Evolutionary conservation across 2,113 vertebrate species (phyloP).

Genomic region (Crotalus tigris): DNA sequence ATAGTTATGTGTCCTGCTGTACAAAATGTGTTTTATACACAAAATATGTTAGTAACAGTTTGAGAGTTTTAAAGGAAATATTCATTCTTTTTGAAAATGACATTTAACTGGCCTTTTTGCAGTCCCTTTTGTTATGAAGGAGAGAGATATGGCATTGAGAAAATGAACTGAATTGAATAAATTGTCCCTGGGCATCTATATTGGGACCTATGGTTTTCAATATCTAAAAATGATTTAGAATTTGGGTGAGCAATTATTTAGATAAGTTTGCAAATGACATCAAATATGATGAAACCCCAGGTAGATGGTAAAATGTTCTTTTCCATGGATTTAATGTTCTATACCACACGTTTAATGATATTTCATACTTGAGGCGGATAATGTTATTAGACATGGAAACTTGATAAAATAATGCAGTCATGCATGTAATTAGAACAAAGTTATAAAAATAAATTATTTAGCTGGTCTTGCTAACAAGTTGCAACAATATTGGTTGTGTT

Average conservation of each 20-base stretch:
- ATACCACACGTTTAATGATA: slow-evolving; percentile 10
- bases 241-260: neutral
- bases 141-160: neutral
- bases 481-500: slow-evolving; percentile 1
- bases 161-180: neutral
- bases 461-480: slow-evolving; percentile 25
- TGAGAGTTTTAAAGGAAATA: neutral
- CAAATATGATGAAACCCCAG: neutral
- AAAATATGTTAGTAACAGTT: neutral
- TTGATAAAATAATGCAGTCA: slow-evolving; percentile 28
- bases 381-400: slow-evolving; percentile 23
- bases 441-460: slow-evolving; percentile 31
- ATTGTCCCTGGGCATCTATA: neutral
- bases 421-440: slow-evolving; percentile 28
- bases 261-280: neutral
- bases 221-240: neutral
- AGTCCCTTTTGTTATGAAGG: neutral
- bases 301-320: neutral
- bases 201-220: neutral
- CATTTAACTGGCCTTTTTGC: slow-evolving; percentile 6
- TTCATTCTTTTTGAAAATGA: neutral
- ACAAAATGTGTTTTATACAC: neutral
- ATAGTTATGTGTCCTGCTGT: neutral
- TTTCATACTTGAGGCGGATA: slow-evolving; percentile 26
- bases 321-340: slow-evolving; percentile 18